A percentile compares a stretch with the other conserved stretches of the same genome.
Conservation (phyloP, 2,113 vertebrate species). For the Microcebus griseorufus region DNA sequence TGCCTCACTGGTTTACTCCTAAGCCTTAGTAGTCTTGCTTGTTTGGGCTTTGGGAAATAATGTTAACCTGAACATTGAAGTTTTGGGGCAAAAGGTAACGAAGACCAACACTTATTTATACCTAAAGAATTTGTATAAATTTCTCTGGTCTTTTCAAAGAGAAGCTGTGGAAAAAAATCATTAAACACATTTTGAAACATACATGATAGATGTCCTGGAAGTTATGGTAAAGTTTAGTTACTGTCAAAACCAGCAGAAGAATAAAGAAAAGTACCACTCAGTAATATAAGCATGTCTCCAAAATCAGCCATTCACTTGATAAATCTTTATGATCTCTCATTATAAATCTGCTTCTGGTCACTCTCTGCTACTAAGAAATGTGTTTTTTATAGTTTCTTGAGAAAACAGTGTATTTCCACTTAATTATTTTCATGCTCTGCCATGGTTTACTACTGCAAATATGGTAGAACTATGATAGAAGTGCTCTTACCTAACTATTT, state of each 20-base stretch:
- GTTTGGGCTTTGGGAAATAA: slow-evolving; percentile 3
- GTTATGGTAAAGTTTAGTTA: neutral
- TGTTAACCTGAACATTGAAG: neutral
- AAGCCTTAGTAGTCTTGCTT: neutral
- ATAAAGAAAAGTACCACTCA: neutral
- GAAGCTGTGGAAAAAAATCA: neutral
- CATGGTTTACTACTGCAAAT: neutral
- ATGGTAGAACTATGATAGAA: neutral
- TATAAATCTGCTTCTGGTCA: neutral
- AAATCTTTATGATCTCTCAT: neutral
- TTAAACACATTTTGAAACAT: slow-evolving; percentile 19
- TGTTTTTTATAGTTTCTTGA: neutral
- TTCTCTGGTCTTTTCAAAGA: neutral
- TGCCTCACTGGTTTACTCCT: neutral
- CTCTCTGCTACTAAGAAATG: neutral
- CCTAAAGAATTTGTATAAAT: neutral
- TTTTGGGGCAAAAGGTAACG: neutral
- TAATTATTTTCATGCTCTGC: neutral
- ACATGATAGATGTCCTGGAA: neutral
- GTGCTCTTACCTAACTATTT: neutral
- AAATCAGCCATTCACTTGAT: neutral
- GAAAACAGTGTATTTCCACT: neutral
- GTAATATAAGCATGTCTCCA: neutral
- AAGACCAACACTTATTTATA: neutral
- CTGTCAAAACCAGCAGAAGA: neutral